phyloP scores from a whole-genome alignment of 1,140 invertebrate genomes.

The Theocolax elegans region DNA sequence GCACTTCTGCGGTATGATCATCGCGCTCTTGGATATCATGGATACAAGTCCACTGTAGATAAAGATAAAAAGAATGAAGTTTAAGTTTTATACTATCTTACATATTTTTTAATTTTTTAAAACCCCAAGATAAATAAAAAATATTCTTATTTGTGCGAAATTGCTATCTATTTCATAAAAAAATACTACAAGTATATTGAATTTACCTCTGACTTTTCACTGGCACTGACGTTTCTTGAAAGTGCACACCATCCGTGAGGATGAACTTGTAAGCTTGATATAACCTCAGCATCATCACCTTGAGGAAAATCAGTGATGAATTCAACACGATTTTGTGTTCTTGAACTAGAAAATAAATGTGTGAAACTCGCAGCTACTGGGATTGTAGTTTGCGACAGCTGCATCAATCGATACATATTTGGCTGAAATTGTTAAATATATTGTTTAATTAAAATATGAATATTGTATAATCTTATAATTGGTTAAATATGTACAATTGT shows the following conservation, averaged over 20 bases:
- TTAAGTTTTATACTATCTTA: too few species aligned
- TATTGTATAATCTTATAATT: not conserved
- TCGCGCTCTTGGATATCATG: conserved; percentile 88
- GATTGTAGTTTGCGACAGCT: conserved; percentile 82
- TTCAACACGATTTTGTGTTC: conserved; percentile 86
- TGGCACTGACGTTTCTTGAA: conserved; percentile 86
- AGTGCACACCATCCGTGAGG: conserved; percentile 91
- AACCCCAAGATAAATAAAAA: conserved; percentile 24
- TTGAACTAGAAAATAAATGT: conserved; percentile 79
- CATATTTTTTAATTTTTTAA: not conserved
- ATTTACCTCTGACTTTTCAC: conserved; percentile 84
- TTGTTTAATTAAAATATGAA: not conserved
- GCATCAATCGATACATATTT: conserved; percentile 90
- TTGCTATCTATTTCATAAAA: too few species aligned
- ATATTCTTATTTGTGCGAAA: too few species aligned
- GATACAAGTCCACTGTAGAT: conserved; percentile 86
- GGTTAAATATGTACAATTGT: not conserved
- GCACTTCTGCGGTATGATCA: conserved; percentile 38
- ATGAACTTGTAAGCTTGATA: conserved; percentile 90
- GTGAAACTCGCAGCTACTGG: conserved; percentile 82
- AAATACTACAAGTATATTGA: too few species aligned
- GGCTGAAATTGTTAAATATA: conserved; percentile 69
- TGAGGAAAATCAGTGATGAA: conserved; percentile 90
- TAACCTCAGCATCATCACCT: conserved; percentile 87
- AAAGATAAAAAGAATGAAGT: not conserved